phyloP scores from a whole-genome alignment of 2,888 invertebrate genomes.

The Stictocephala bisonia region DNA sequence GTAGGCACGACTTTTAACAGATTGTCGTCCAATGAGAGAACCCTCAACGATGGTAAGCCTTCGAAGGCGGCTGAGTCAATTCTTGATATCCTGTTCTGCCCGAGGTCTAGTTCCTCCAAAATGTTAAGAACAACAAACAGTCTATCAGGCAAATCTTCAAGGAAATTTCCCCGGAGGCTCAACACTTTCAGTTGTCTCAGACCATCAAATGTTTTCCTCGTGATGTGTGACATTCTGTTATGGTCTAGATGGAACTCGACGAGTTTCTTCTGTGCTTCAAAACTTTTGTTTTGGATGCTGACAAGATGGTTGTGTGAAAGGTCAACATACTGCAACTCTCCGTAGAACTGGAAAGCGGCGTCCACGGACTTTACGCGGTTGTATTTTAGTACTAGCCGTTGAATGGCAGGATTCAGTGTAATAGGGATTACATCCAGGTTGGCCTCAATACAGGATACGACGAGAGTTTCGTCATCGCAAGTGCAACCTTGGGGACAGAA shows the following conservation, averaged over 20 bases:
- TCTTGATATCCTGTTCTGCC: constrained; percentile 84
- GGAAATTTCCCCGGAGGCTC: constrained; percentile 83
- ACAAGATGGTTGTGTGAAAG: constrained; percentile 86
- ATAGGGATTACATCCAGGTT: constrained; percentile 91
- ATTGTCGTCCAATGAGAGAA: constrained; percentile 87
- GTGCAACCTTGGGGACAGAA: constrained; percentile 89
- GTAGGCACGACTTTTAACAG: constrained; percentile 82
- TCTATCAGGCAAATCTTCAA: constrained; percentile 81
- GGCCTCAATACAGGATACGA: constrained; percentile 87
- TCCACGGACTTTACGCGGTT: constrained; percentile 91
- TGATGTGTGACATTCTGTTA: constrained; percentile 85
- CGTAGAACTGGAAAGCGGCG: constrained; percentile 86
- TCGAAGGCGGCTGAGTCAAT: constrained; percentile 83
- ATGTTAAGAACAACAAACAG: constrained; percentile 80
- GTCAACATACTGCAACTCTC: constrained; percentile 86
- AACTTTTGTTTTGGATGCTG: constrained; percentile 82
- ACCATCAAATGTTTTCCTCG: constrained; percentile 83
- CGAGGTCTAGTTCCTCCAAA: constrained; percentile 86
- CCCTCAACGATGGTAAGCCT: constrained; percentile 79
- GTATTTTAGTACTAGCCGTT: constrained; percentile 83
- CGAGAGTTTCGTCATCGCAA: constrained; percentile 90
- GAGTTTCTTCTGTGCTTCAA: constrained; percentile 82
- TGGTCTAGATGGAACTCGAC: constrained; percentile 86
- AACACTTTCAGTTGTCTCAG: constrained; percentile 81
- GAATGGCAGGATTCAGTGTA: constrained; percentile 90